phyloP scores from a whole-genome alignment of 2,888 invertebrate species.

The Pachymerium ferrugineum region DNA sequence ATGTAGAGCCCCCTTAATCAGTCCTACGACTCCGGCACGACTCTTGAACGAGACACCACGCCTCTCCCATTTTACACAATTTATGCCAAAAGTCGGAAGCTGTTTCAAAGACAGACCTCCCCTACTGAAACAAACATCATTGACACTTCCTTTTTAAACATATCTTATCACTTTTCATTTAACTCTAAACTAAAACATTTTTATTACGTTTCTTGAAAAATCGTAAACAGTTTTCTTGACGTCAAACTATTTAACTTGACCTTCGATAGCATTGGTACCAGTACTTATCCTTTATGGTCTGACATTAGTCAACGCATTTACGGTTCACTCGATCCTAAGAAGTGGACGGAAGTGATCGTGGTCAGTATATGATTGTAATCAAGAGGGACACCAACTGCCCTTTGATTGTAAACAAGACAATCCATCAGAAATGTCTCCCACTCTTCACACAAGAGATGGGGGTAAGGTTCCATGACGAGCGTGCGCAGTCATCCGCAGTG shows the following conservation, averaged over 20 bases:
- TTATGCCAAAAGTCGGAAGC: conserved; percentile 8
- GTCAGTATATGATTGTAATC: conserved; percentile 13
- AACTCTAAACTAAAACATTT: too few relatives aligned
- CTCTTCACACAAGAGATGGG: conserved; percentile 1
- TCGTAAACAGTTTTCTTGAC: too few relatives aligned
- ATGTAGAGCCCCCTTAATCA: conserved; percentile 8
- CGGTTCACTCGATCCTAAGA: not conserved
- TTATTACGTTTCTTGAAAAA: not conserved
- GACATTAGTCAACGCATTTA: not conserved
- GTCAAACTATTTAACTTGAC: not conserved
- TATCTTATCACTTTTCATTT: not conserved
- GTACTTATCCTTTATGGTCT: not conserved
- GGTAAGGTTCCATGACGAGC: conserved; percentile 9
- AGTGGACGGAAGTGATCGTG: conserved; percentile 8
- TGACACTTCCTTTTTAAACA: not conserved
- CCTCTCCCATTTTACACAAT: not conserved
- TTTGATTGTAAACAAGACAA: conserved; percentile 13
- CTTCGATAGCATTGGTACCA: not conserved
- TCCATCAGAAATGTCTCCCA: not conserved
- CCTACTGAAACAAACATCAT: not conserved
- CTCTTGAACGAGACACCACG: not conserved
- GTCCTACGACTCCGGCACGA: not conserved
- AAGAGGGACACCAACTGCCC: not conserved
- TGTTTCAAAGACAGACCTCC: not conserved
- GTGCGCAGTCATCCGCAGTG: not conserved